Conservation (phyloP, 1,140 invertebrate species). For the Teleogryllus occipitalis region DNA sequence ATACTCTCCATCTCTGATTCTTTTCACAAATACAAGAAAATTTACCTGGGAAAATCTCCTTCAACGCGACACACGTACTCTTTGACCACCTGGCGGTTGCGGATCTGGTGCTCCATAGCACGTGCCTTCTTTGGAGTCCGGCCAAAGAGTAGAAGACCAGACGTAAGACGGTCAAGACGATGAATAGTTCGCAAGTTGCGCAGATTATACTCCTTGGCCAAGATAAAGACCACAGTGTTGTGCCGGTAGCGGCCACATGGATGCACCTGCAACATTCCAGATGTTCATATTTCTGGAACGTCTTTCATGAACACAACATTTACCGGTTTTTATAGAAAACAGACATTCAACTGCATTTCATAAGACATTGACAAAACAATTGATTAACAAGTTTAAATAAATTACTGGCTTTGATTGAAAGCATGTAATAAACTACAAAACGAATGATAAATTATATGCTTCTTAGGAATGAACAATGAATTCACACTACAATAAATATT, state of each 20-base stretch:
- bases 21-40: not conserved
- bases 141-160: constrained; percentile 87
- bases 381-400: not conserved
- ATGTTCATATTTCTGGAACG: not conserved
- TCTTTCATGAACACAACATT: not conserved
- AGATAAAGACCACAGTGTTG: constrained; percentile 92
- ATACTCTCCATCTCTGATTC: no score
- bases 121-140: constrained; percentile 84
- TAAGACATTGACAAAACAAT: not conserved
- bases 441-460: no score
- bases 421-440: no score
- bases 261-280: constrained; percentile 48
- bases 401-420: no score
- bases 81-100: constrained; percentile 84
- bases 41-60: constrained; percentile 89
- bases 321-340: not conserved
- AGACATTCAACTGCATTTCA: not conserved
- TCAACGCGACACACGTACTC: constrained; percentile 96
- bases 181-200: constrained; percentile 90
- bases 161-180: constrained; percentile 85
- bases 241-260: constrained; percentile 93
- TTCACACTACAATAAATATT: no score
- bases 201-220: constrained; percentile 91
- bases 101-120: constrained; percentile 89
- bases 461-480: no score